Evolutionary conservation across 2,113 vertebrate species (phyloP), one percentile per base, ranked within the genome.

Genomic region (Gymnorhina tibicen): DNA sequence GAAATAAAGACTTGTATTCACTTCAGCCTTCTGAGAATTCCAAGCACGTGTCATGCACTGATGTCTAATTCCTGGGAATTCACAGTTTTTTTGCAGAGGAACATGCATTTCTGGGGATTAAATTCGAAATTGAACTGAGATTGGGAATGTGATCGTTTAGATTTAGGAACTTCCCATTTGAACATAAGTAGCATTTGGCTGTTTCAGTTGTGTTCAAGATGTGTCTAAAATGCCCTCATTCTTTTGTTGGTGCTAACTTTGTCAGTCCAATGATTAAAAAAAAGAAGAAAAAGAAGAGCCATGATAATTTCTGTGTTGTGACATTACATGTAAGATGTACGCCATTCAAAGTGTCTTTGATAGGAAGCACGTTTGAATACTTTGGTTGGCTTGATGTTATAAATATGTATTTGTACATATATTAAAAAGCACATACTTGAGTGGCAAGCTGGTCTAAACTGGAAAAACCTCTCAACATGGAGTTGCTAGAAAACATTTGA

Each of bases 21-120:
- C 16, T 26, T 15, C 28, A 32, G 22, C 42, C 18, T 12, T 28
- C 35, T 46, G 70, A 13, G 49, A 84, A 11, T 39, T 8, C 4
- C 23, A 55, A 6, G 33, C 6, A 17, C 0, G 0, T 3, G 16
- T 18, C 44, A 11, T 28, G 2, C 10, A 1, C 42, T 52, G 35
- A 10, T 20, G 5, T 4, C 3, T 3, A 19, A 4, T 32, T 73
- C 58, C 9, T 23, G 23, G 10, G 27, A 59, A 21, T 39, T 73
- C 32, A 9, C 33, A 1, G 22, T 6, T 76, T 6, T 76, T 81
- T 78, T 66, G n/a, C 18, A 16, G n/a, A 35, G n/a, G 33, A 17
- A 22, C 6, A 0, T 4, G 16, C 4, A 0, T 30, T 55, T 62
- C 52, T 84, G 6, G 39, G 33, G 26, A 27, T 63, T 55, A 63